Percentiles rank a stretch among this genome's conserved stretches.
phyloP scores from a whole-genome alignment of 2,888 invertebrate species.

The Phortica okadai region DNA sequence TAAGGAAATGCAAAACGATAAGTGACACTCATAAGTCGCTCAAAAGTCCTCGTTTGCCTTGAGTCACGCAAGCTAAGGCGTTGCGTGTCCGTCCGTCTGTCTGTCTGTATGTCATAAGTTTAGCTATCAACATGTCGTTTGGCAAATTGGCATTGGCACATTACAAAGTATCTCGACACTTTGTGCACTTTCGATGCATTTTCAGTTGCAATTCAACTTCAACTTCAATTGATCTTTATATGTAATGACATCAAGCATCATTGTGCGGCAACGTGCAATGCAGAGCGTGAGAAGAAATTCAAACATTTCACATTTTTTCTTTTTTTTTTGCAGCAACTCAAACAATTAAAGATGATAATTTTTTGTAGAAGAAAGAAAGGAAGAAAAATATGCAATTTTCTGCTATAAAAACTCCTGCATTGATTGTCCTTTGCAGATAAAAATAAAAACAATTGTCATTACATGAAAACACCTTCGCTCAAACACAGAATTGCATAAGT shows the following conservation, averaged over 20 bases:
- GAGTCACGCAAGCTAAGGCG: too few species aligned
- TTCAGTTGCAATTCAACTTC: constrained; percentile 1
- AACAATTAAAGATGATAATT: not conserved
- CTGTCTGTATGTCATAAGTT: not conserved
- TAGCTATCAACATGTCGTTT: not conserved
- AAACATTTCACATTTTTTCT: constrained; percentile 25
- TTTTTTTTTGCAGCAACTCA: too few species aligned
- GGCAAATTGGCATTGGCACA: not conserved
- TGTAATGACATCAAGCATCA: constrained; percentile 66
- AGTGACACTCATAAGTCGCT: too few species aligned
- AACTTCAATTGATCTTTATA: constrained; percentile 52
- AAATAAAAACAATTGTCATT: not conserved
- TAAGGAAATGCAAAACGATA: too few species aligned
- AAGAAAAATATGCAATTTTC: not conserved
- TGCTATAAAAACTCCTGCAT: not conserved
- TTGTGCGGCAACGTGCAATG: constrained; percentile 33
- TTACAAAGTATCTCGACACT: not conserved
- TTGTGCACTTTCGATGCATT: not conserved
- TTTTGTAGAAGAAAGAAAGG: not conserved
- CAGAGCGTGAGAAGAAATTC: constrained; percentile 33
- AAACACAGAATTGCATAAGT: not conserved
- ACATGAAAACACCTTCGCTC: not conserved
- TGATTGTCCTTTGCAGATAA: not conserved
- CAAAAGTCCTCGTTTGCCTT: too few species aligned
- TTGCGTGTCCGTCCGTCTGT: too few species aligned